phyloP scores from a whole-genome alignment of 1,140 invertebrate genomes.

The Dolichoris vasculosae region DNA sequence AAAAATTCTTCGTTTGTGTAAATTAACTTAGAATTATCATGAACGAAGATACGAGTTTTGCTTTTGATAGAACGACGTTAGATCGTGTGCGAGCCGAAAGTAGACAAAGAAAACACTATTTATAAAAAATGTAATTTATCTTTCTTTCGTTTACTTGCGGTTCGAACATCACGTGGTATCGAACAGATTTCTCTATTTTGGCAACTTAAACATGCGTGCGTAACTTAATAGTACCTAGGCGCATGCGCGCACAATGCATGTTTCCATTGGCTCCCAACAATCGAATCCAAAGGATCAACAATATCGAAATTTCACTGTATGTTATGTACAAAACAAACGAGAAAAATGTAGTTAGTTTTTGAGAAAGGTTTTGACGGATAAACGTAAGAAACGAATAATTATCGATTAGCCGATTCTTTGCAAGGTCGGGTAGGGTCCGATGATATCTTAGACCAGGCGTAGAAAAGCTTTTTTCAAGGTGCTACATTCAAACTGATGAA shows the following conservation, averaged over 20 bases:
- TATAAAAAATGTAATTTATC: neutral
- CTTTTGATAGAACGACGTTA: neutral
- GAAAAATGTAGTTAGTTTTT: neutral
- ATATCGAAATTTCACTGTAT: neutral
- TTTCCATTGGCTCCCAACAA: neutral
- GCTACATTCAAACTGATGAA: constrained; percentile 1
- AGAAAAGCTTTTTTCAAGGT: constrained; percentile 2
- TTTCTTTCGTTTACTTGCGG: neutral
- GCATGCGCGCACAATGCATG: neutral
- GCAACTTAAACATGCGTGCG: neutral
- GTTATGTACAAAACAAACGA: neutral
- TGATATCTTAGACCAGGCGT: neutral
- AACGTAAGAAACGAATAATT: neutral
- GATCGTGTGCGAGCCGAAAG: neutral
- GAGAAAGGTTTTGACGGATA: neutral
- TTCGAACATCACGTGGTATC: neutral
- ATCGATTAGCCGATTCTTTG: neutral
- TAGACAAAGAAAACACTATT: neutral
- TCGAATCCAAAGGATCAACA: neutral
- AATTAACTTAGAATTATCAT: neutral
- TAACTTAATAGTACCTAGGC: neutral
- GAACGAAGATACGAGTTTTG: neutral
- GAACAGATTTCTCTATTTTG: neutral
- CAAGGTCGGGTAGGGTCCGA: neutral
- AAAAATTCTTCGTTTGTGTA: neutral